Percentiles rank a stretch among this genome's conserved stretches.
phyloP scores from a whole-genome alignment of 2,797 vertebrate species.

The Sparidentex hasta region DNA sequence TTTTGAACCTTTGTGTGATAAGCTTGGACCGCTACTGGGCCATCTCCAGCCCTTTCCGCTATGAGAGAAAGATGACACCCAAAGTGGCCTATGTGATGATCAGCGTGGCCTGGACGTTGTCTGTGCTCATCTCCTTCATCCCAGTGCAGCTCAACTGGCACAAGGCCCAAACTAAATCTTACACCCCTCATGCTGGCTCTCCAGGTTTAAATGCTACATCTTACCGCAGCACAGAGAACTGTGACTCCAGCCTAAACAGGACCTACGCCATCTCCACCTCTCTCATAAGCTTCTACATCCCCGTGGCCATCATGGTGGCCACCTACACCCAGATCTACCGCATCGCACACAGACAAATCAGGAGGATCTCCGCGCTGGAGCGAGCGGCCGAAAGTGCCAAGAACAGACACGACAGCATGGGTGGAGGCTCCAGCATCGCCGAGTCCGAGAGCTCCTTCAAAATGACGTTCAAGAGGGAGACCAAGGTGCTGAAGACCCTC shows the following conservation, averaged over 20 bases:
- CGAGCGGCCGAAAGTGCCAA: constrained; percentile 96
- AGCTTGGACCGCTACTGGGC: constrained; percentile 99
- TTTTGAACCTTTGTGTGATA: constrained; percentile 97
- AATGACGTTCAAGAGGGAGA: constrained; percentile 97
- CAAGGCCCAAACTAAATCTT: constrained; percentile 87
- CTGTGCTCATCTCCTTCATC: constrained; percentile 97
- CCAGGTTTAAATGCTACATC: constrained; percentile 85
- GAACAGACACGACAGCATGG: constrained; percentile 92
- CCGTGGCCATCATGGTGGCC: constrained; percentile 97
- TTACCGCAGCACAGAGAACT: constrained; percentile 86
- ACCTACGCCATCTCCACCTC: constrained; percentile 99
- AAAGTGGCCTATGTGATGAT: constrained; percentile 96
- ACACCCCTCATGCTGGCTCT: constrained; percentile 74
- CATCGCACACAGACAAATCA: constrained; percentile 97
- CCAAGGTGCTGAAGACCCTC: constrained; percentile 97
- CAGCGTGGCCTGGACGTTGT: constrained; percentile 95
- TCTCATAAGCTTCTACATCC: constrained; percentile 98
- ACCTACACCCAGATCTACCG: constrained; percentile 99
- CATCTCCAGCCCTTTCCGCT: constrained; percentile 98
- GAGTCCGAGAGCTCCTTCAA: constrained; percentile 97
- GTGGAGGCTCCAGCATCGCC: constrained; percentile 87
- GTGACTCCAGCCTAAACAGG: constrained; percentile 96
- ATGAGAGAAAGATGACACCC: constrained; percentile 99
- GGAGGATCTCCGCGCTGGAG: constrained; percentile 95
- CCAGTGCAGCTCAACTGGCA: constrained; percentile 99